phyloP scores from a whole-genome alignment of 2,888 invertebrate genomes.

The Calameuta idolon region DNA sequence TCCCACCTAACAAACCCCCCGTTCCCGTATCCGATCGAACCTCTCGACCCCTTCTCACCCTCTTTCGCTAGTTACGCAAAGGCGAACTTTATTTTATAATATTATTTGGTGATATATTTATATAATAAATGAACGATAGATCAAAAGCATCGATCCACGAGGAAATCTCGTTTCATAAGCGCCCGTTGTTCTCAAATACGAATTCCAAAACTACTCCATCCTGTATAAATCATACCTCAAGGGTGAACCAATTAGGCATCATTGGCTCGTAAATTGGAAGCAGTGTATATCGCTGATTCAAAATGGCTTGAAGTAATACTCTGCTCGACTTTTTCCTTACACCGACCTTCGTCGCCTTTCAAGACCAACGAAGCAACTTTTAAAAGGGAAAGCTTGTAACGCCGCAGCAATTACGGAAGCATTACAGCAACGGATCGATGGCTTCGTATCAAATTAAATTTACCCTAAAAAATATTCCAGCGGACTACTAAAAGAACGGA shows the following conservation, averaged over 20 bases:
- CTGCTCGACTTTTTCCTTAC: background rate
- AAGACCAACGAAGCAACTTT: background rate
- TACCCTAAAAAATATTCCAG: background rate
- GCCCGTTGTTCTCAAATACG: background rate
- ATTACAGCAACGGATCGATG: background rate
- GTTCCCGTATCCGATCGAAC: background rate
- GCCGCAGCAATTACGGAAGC: background rate
- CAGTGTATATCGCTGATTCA: no score
- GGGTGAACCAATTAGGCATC: background rate
- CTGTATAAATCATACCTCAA: background rate
- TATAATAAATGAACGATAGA: constrained; percentile 53
- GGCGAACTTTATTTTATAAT: constrained; percentile 43
- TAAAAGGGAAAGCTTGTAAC: background rate
- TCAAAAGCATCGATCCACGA: background rate
- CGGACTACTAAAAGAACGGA: background rate
- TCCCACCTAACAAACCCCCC: background rate
- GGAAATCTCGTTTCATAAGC: background rate
- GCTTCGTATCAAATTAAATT: background rate
- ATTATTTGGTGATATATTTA: constrained; percentile 63
- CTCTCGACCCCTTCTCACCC: constrained; percentile 9
- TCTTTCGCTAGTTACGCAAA: constrained; percentile 27
- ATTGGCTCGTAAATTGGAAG: background rate
- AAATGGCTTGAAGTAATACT: background rate
- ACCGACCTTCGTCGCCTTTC: background rate
- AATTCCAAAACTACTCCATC: background rate